These are phyloP conservation scores for Chrysolina americana DNA, from an alignment of 2,888 invertebrate genomes.

Conservation along the genomic window DNA sequence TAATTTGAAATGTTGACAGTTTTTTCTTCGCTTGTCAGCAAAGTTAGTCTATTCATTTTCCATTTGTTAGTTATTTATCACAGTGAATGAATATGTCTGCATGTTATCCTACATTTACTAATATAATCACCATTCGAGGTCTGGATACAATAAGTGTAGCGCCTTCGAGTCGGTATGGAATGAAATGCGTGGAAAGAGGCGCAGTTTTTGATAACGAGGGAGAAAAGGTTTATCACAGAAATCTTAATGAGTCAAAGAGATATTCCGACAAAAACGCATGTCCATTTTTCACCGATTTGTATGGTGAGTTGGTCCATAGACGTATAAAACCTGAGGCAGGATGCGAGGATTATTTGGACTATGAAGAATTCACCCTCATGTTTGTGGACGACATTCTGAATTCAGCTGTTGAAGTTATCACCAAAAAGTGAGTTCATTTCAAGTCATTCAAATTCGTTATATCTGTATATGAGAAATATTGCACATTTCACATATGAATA, in stretches of 20 bases:
- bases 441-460: not conserved
- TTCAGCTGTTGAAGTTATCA: conserved; percentile 25
- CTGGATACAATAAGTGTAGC: conserved; percentile 15
- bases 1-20: no score
- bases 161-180: not conserved
- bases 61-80: no score
- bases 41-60: no score
- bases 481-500: no score
- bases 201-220: not conserved
- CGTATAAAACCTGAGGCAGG: not conserved
- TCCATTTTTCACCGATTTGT: not conserved
- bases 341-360: conserved; percentile 27
- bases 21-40: no score
- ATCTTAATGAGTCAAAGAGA: not conserved
- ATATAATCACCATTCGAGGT: conserved; percentile 21
- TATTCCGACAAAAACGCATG: not conserved
- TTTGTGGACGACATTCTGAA: conserved; percentile 38
- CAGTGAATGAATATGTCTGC: not conserved
- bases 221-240: not conserved
- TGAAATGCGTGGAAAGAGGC: conserved; percentile 4
- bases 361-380: conserved; percentile 26
- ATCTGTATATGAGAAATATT: no score
- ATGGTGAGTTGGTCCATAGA: conserved; percentile 4
- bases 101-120: conserved; percentile 2
- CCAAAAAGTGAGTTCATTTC: conserved; percentile 19